Evolutionary conservation across 2,888 invertebrate genomes (phyloP).

Genomic region (Dynastes grantii): DNA sequence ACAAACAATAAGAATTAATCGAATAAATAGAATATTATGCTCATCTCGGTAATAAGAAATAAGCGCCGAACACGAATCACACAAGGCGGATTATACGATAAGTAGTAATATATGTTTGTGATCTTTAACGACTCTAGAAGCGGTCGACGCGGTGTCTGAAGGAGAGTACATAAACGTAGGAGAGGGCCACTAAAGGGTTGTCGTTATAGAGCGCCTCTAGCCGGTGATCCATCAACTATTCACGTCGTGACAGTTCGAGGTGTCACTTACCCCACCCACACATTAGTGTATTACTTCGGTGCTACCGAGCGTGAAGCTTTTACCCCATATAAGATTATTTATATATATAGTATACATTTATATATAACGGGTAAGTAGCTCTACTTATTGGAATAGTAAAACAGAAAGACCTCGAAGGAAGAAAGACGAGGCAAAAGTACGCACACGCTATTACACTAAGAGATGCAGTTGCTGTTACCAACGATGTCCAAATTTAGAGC

Average conservation of each 20-base stretch:
- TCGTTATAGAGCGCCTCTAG: constrained; percentile 55
- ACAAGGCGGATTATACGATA: constrained; percentile 46
- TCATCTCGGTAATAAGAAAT: not conserved
- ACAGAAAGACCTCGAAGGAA: constrained; percentile 6
- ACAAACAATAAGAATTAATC: too few species aligned
- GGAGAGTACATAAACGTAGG: constrained; percentile 54
- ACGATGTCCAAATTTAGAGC: too few species aligned
- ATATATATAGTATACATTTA: constrained; percentile 41
- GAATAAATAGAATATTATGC: not conserved
- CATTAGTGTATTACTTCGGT: constrained; percentile 67
- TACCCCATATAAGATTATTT: constrained; percentile 53
- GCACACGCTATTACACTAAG: not conserved
- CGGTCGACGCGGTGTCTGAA: constrained; percentile 48
- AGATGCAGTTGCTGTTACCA: not conserved
- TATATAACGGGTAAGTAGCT: constrained; percentile 7
- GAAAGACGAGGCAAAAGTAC: not conserved
- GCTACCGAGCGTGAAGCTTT: constrained; percentile 61
- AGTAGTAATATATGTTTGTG: constrained; percentile 49
- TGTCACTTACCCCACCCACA: constrained; percentile 66
- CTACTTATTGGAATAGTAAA: constrained; percentile 34
- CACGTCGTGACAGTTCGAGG: constrained; percentile 65
- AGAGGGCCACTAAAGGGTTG: constrained; percentile 59
- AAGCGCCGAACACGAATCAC: not conserved
- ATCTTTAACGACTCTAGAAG: constrained; percentile 49
- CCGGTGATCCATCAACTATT: constrained; percentile 67